Evolutionary conservation across 37 sponge, comb jelly and placozoan genomes (phyloP).

Genomic region (Petrosia ficiformis): DNA sequence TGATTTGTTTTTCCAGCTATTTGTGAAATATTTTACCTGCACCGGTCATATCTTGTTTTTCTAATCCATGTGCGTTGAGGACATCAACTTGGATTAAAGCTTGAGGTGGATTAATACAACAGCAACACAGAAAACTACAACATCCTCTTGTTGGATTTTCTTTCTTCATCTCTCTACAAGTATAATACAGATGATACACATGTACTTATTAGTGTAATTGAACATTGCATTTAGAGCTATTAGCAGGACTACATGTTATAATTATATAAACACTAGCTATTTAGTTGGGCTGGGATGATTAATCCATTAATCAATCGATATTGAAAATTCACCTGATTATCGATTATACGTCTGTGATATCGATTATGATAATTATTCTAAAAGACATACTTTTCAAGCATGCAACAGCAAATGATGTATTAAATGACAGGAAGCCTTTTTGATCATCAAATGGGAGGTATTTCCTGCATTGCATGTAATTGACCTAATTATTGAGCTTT

Average conservation of each 20-base stretch:
- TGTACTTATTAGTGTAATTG: too few relatives aligned
- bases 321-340: too few relatives aligned
- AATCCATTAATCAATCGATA: neutral
- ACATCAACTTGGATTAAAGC: conserved; percentile 52
- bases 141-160: conserved; percentile 30
- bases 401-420: too few relatives aligned
- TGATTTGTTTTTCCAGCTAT: neutral
- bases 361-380: too few relatives aligned
- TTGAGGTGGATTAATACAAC: conserved; percentile 26
- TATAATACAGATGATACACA: neutral
- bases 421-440: too few relatives aligned
- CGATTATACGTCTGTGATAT: neutral
- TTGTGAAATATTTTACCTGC: conserved; percentile 18
- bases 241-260: too few relatives aligned
- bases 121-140: conserved; percentile 41
- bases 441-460: too few relatives aligned
- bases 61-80: conserved; percentile 36
- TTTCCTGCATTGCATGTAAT: too few relatives aligned
- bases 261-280: too few relatives aligned
- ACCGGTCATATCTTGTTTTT: conserved; percentile 50
- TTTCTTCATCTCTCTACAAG: conserved; percentile 39
- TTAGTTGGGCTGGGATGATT: neutral
- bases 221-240: too few relatives aligned
- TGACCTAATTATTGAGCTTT: too few relatives aligned
- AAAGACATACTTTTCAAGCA: too few relatives aligned